phyloP scores from a whole-genome alignment of 2,113 vertebrate species.

The Grammomys dolichurus region DNA sequence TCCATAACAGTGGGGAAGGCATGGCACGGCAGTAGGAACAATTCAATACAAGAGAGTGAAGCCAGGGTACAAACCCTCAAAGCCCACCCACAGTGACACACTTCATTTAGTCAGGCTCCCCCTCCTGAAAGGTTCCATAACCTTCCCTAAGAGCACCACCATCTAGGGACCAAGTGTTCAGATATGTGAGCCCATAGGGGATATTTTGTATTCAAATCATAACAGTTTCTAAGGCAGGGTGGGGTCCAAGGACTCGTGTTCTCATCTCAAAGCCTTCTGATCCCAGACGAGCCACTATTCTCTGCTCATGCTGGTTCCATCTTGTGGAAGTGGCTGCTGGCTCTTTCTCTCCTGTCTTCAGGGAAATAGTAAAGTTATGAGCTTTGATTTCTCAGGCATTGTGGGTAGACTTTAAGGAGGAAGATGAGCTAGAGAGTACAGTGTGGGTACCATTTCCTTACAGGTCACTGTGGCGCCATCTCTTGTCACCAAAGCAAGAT shows the following conservation, averaged over 20 bases:
- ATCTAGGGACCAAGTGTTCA: background rate
- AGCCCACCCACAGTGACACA: background rate
- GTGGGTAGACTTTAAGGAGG: constrained; percentile 41
- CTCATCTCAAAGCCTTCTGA: background rate
- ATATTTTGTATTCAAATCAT: background rate
- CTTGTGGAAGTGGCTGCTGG: background rate
- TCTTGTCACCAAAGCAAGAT: background rate
- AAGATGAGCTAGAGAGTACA: background rate
- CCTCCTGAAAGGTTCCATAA: background rate
- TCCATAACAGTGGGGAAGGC: too few relatives aligned
- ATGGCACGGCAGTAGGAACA: too few relatives aligned
- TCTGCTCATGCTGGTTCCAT: background rate
- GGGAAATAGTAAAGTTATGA: constrained; percentile 45
- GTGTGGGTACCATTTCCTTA: background rate
- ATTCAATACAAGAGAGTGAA: background rate
- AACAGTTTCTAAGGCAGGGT: too few relatives aligned
- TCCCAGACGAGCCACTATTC: background rate
- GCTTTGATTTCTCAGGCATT: background rate
- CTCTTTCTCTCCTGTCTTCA: constrained; percentile 47
- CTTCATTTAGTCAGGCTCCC: background rate
- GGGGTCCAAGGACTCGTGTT: background rate
- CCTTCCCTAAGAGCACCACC: background rate
- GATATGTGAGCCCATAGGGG: background rate
- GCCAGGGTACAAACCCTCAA: background rate
- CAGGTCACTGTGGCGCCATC: background rate